Evolutionary conservation across 2,888 invertebrate genomes (phyloP).

Genomic region (Dicyrtomina minuta): DNA sequence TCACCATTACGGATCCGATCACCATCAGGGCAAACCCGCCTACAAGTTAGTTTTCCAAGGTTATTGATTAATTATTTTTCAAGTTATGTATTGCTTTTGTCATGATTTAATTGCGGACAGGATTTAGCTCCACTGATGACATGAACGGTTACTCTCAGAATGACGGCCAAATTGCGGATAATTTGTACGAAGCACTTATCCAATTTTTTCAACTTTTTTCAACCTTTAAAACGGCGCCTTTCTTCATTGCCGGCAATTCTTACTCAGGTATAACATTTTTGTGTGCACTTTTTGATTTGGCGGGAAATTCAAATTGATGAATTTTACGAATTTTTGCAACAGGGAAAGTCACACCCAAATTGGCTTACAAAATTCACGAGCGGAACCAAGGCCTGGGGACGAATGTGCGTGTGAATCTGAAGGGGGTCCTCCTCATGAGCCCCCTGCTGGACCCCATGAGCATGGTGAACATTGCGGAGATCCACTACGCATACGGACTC

Average conservation of each 20-base stretch:
- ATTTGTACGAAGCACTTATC: slow-evolving; percentile 71
- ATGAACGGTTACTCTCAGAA: slow-evolving; percentile 75
- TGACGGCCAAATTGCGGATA: slow-evolving; percentile 74
- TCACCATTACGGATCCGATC: too few species aligned
- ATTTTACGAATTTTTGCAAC: background rate
- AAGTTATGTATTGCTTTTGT: background rate
- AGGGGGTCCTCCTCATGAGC: slow-evolving; percentile 8
- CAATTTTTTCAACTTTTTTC: slow-evolving; percentile 84
- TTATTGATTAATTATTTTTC: background rate
- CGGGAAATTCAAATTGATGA: too few species aligned
- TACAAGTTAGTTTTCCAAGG: too few species aligned
- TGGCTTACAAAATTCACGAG: slow-evolving; percentile 5
- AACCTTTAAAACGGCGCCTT: slow-evolving; percentile 70
- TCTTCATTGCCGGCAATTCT: slow-evolving; percentile 86
- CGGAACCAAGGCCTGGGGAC: background rate
- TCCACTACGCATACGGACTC: slow-evolving; percentile 14
- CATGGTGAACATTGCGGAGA: slow-evolving; percentile 6
- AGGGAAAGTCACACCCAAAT: slow-evolving; percentile 18
- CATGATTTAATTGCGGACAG: slow-evolving; percentile 57
- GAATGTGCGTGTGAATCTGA: background rate
- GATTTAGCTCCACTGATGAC: slow-evolving; percentile 81
- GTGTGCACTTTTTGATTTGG: too few species aligned
- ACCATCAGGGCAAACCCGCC: too few species aligned
- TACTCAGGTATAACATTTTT: slow-evolving; percentile 72
- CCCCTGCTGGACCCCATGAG: slow-evolving; percentile 18